Percentiles rank a stretch among this genome's conserved stretches.
phyloP scores from a whole-genome alignment of 1,140 invertebrate species.

The Drosophila sproati region DNA sequence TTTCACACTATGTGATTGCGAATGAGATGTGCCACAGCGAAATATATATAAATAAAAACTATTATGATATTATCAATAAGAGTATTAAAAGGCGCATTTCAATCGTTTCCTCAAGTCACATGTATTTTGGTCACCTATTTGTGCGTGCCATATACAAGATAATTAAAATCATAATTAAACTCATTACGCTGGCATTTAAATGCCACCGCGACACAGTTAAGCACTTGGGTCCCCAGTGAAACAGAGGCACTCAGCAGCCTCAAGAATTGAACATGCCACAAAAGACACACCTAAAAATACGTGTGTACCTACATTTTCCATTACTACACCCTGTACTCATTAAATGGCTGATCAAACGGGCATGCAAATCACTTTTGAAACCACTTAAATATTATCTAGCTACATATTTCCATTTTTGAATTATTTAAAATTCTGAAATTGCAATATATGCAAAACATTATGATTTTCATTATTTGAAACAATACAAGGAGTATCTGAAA shows the following conservation, averaged over 20 bases:
- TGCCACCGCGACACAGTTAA: constrained; percentile 40
- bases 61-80: background rate
- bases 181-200: constrained; percentile 54
- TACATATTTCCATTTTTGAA: no score
- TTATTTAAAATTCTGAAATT: no score
- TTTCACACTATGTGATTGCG: constrained; percentile 19
- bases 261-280: constrained; percentile 27
- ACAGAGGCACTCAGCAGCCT: background rate
- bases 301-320: constrained; percentile 26
- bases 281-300: constrained; percentile 5
- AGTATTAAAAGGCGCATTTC: constrained; percentile 6
- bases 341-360: background rate
- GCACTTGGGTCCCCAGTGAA: constrained; percentile 10
- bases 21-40: background rate
- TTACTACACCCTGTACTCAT: constrained; percentile 15
- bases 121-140: constrained; percentile 13
- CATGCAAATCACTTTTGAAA: background rate
- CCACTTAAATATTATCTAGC: no score
- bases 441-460: no score
- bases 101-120: constrained; percentile 19
- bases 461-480: background rate
- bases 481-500: background rate
- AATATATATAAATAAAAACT: background rate
- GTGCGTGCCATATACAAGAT: constrained; percentile 37
- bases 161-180: constrained; percentile 55